Evolutionary conservation across 2,888 invertebrate species (phyloP).

Genomic region (Cryptus armator): DNA sequence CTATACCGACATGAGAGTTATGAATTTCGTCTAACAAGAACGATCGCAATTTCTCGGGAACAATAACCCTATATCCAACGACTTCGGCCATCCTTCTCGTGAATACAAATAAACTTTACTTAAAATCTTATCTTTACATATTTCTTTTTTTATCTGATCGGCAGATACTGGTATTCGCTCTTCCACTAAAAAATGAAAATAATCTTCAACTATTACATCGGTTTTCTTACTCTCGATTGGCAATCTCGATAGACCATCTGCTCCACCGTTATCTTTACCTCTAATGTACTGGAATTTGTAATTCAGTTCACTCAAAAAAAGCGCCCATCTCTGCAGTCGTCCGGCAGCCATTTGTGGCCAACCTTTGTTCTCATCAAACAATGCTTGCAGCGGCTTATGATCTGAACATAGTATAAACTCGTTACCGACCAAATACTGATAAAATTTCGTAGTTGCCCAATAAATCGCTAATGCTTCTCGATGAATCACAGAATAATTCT

Average conservation of each 20-base stretch:
- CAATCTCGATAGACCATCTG: conserved; percentile 19
- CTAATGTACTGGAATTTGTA: conserved; percentile 37
- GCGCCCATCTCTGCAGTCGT: conserved; percentile 77
- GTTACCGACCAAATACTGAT: conserved; percentile 72
- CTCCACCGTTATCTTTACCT: conserved; percentile 2
- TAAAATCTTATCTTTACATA: neutral
- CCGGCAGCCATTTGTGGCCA: conserved; percentile 79
- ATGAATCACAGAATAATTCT: conserved; percentile 73
- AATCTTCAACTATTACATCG: neutral
- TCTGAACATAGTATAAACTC: conserved; percentile 68
- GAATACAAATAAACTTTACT: too few relatives aligned
- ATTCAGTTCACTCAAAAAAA: conserved; percentile 64
- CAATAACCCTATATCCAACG: neutral
- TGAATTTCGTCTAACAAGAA: too few relatives aligned
- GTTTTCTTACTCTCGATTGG: conserved; percentile 27
- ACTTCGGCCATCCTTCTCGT: too few relatives aligned
- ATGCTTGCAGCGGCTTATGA: conserved; percentile 73
- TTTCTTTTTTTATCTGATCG: conserved; percentile 35
- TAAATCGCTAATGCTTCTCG: conserved; percentile 74
- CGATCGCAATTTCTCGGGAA: too few relatives aligned
- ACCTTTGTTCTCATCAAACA: conserved; percentile 77
- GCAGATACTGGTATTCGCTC: neutral
- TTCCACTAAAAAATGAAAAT: too few relatives aligned
- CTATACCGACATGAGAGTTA: neutral
- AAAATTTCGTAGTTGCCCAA: conserved; percentile 72